phyloP scores from a whole-genome alignment of 2,888 invertebrate species.

The Chloroclysta siterata region DNA sequence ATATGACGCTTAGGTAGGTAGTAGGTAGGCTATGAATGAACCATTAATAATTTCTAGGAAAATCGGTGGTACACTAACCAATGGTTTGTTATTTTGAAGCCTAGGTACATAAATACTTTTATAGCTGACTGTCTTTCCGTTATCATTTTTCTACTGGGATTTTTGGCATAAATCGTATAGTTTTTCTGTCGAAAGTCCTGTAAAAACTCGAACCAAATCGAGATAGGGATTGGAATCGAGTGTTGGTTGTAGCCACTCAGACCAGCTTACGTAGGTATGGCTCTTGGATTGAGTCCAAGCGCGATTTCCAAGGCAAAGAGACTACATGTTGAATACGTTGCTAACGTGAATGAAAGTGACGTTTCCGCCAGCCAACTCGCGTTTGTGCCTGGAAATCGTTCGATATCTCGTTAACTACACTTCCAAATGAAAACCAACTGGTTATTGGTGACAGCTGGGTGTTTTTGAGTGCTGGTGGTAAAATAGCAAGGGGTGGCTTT shows the following conservation, averaged over 20 bases:
- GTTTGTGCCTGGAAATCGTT: not conserved
- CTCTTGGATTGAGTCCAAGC: constrained; percentile 28
- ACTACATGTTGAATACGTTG: constrained; percentile 25
- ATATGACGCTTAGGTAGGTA: not conserved
- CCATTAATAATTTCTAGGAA: not conserved
- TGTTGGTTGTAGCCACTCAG: not conserved
- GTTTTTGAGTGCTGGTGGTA: no score
- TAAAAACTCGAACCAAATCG: no score
- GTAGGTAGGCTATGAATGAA: not conserved
- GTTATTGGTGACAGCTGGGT: not conserved
- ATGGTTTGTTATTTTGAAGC: not conserved
- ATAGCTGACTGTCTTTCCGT: no score
- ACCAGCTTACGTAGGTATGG: constrained; percentile 5
- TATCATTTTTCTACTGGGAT: no score
- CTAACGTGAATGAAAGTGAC: constrained; percentile 34
- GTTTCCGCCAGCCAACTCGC: constrained; percentile 23
- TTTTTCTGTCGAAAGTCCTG: no score
- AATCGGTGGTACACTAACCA: not conserved
- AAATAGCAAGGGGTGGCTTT: no score
- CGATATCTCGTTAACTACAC: not conserved
- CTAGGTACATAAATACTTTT: no score
- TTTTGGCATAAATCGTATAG: no score
- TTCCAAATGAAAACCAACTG: not conserved
- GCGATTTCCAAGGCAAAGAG: constrained; percentile 28
- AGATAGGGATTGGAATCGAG: no score